Conservation (phyloP, 2,797 vertebrate genomes). For the Molossus molossus region DNA sequence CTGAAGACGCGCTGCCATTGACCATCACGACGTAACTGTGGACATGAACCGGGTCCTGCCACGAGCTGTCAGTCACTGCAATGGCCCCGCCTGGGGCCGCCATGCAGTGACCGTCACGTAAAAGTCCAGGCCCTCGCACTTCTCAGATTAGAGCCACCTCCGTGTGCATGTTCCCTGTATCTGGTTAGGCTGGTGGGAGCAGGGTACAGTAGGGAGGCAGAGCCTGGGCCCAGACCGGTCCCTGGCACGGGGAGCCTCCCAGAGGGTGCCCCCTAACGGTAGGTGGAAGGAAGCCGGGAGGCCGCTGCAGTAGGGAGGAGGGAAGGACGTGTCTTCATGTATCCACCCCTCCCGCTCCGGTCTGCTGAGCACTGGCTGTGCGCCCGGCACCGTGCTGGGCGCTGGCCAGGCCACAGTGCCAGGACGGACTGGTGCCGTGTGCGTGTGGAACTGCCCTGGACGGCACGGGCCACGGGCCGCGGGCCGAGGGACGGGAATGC, state of each 20-base stretch:
- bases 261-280: accelerated
- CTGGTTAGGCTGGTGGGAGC: neutral
- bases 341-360: accelerated
- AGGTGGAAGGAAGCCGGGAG: neutral
- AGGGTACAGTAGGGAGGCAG: neutral
- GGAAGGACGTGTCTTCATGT: neutral
- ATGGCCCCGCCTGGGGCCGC: neutral
- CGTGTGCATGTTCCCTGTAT: accelerated
- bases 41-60: accelerated
- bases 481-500: accelerated
- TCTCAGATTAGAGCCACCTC: neutral
- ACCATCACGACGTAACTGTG: neutral
- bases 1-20: neutral
- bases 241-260: too few relatives aligned
- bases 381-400: neutral
- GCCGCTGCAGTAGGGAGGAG: neutral
- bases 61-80: too few relatives aligned
- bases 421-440: accelerated
- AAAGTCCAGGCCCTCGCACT: accelerated
- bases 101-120: neutral
- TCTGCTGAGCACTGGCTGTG: accelerated
- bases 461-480: accelerated
- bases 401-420: accelerated
- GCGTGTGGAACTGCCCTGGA: accelerated
- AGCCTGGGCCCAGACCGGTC: neutral